Base-by-base conservation (phyloP, 2,113 vertebrate genomes). In the Procapra przewalskii region DNA sequence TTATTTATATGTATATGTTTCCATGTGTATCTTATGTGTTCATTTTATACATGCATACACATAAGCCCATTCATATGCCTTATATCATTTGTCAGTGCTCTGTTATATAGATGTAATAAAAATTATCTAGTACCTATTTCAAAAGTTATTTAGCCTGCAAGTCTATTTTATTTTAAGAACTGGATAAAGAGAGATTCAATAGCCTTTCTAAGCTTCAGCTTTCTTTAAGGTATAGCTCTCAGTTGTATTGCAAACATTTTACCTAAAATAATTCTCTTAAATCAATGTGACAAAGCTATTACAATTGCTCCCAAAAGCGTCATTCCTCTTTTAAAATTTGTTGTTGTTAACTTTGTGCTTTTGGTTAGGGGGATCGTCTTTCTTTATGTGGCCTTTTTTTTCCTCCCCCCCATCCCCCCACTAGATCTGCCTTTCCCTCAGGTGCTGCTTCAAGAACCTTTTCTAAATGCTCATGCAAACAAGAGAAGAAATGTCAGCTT, bases 401-500 rank as follows among this genome's bases (percentile, higher is more conserved):
- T 36, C 54, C 5, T 5, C 16, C 5, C 15, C 14, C 4, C 16
- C 40, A 43, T 43, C 9, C 57, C 33, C 17, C 57, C n/a, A n/a
- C 45, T 2, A 57, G 57, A 40, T 60, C 33, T 19, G n/a, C 33
- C 23, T 92, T 81, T 96, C 92, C 90, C 86, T 84, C 92, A 84
- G 92, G 95, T 96, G 94, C 48, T 75, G 64, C 84, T 97, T 97
- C 90, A 93, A 94, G 59, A 97, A 97, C 90, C 84, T 97, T 98
- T 98, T 80, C 71, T 88, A 92, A 96, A 96, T 50, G 94, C 92
- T 75, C 62, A 52, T 75, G 83, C 75, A 97, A 98, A 97, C 94
- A 94, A 90, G 95, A 95, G 75, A 75, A 50, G 92, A 95, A 96
- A 98, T 97, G 97, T 97, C 97, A 98, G 95, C 97, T 92, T 85